phyloP scores from a whole-genome alignment of 2,113 vertebrate species.

The Xenus cinereus region DNA sequence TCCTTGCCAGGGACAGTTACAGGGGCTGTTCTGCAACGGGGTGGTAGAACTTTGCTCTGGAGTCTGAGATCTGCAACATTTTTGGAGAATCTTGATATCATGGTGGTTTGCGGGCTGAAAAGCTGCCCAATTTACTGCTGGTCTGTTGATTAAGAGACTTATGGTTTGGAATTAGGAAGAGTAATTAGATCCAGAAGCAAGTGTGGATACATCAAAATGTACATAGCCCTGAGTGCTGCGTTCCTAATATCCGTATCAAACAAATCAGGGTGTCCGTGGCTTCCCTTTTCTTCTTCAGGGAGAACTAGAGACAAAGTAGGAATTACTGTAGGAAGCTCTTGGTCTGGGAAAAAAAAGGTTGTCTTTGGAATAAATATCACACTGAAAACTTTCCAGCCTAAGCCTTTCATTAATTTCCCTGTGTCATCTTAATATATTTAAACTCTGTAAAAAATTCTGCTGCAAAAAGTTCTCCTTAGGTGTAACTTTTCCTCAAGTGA shows the following conservation, averaged over 20 bases:
- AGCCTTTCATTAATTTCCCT: slow-evolving; percentile 37
- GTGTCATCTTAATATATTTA: slow-evolving; percentile 3
- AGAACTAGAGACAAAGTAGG: background rate
- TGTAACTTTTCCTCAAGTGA: slow-evolving; percentile 49
- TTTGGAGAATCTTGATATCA: background rate
- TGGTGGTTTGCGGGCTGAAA: background rate
- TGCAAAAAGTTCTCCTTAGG: background rate
- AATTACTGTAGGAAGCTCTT: background rate
- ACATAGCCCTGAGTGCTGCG: background rate
- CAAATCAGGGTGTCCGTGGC: background rate
- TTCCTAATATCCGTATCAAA: background rate
- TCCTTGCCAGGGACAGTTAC: background rate
- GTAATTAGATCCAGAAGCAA: slow-evolving; percentile 12
- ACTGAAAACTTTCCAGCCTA: slow-evolving; percentile 31
- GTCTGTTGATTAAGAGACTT: background rate
- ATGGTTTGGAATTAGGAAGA: background rate
- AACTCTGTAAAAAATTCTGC: slow-evolving; percentile 19
- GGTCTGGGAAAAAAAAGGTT: background rate
- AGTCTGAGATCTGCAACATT: background rate
- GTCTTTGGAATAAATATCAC: slow-evolving; percentile 28
- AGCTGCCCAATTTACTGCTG: background rate
- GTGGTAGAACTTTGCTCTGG: background rate
- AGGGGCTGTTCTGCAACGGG: background rate
- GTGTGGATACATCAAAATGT: background rate
- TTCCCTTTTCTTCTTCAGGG: background rate